phyloP scores from a whole-genome alignment of 2,888 invertebrate species.

The Lottia scabra region DNA sequence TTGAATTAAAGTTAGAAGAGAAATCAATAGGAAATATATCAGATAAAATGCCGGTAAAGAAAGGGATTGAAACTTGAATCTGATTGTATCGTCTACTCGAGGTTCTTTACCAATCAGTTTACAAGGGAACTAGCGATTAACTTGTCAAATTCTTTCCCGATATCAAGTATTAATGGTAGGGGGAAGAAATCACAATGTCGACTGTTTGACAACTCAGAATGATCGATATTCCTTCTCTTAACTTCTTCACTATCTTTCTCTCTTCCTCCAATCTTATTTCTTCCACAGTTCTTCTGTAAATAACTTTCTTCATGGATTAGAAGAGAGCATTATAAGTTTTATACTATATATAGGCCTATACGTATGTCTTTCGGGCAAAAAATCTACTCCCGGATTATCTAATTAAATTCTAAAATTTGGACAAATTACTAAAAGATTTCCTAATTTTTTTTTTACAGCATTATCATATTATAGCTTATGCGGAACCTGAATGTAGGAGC shows the following conservation, averaged over 20 bases:
- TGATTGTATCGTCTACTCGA: neutral
- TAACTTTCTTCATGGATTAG: neutral
- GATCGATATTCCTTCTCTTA: neutral
- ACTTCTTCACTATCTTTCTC: neutral
- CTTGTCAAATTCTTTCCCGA: conserved; percentile 3
- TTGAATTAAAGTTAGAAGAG: conserved; percentile 3
- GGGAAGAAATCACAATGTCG: neutral
- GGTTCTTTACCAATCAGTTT: neutral
- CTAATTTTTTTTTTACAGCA: no score
- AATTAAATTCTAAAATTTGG: no score
- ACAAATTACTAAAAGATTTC: no score
- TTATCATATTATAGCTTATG: no score
- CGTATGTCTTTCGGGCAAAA: no score
- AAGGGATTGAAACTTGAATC: neutral
- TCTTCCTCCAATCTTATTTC: neutral
- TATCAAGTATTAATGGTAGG: neutral
- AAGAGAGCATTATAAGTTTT: no score
- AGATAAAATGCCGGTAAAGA: neutral
- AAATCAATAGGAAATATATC: no score
- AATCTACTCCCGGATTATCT: no score
- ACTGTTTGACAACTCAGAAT: neutral
- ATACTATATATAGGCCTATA: no score
- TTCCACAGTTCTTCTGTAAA: neutral
- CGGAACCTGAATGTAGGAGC: no score
- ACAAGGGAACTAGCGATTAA: conserved; percentile 6